Evolutionary conservation across 1,140 invertebrate species (phyloP).

Genomic region (Tetragnatha versicolor): DNA sequence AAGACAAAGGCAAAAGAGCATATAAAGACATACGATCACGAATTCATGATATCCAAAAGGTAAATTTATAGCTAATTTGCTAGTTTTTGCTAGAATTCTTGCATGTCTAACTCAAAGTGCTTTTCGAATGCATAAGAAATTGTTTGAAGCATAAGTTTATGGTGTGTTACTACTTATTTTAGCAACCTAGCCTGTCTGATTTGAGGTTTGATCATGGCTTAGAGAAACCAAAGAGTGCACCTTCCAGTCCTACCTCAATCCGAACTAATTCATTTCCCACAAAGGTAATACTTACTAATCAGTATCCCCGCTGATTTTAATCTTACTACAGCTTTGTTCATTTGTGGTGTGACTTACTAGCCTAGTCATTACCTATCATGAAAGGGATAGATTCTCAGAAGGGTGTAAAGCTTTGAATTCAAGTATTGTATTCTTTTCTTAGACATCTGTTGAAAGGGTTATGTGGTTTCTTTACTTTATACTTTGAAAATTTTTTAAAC

Average conservation of each 20-base stretch:
- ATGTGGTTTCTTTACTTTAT: too few species aligned
- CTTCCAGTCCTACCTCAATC: conserved; percentile 58
- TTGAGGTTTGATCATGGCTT: conserved; percentile 31
- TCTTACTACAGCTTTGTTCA: too few species aligned
- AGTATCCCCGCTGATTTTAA: too few species aligned
- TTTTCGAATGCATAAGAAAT: not conserved
- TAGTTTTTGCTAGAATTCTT: not conserved
- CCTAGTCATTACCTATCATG: too few species aligned
- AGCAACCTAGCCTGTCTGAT: conserved; percentile 49
- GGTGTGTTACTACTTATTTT: conserved; percentile 10
- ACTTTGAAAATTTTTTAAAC: too few species aligned
- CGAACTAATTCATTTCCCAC: conserved; percentile 33
- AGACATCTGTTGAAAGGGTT: too few species aligned
- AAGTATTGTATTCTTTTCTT: too few species aligned
- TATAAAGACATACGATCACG: conserved; percentile 77
- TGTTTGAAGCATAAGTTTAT: not conserved
- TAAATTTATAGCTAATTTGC: not conserved
- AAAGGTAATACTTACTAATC: conserved; percentile 43
- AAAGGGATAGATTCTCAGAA: too few species aligned
- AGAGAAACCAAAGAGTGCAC: conserved; percentile 57
- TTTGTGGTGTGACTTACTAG: too few species aligned
- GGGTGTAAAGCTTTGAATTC: too few species aligned
- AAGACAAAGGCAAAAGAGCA: conserved; percentile 77
- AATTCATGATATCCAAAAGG: conserved; percentile 66
- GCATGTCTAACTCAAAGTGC: not conserved